These are phyloP conservation scores for Crotalus horridus DNA, from an alignment of 2,113 vertebrate species.

Conservation along the genomic window DNA sequence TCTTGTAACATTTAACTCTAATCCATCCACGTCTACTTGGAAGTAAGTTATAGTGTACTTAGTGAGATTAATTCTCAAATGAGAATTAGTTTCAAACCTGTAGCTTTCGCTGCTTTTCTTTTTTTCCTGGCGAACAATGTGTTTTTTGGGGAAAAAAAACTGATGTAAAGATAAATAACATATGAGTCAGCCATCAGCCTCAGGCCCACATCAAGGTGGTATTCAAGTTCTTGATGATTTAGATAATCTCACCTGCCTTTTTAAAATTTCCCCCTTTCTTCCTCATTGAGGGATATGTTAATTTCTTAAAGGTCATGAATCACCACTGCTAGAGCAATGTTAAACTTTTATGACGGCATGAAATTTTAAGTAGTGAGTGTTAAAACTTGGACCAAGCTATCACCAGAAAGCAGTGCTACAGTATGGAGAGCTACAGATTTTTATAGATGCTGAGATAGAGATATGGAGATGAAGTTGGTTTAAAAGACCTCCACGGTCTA, in stretches of 20 bases:
- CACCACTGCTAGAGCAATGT: constrained; percentile 26
- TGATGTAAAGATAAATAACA: neutral
- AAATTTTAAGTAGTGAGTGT: constrained; percentile 26
- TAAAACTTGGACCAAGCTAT: neutral
- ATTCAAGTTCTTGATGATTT: neutral
- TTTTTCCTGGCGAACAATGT: neutral
- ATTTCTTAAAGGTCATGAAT: constrained; percentile 32
- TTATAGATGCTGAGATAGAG: neutral
- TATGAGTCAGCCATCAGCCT: neutral
- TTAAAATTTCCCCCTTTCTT: neutral
- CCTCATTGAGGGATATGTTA: constrained; percentile 11
- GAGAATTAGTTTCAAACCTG: neutral
- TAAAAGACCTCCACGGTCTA: too few species aligned
- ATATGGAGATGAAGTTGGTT: neutral
- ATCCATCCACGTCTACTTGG: neutral
- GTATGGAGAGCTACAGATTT: neutral
- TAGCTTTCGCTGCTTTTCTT: neutral
- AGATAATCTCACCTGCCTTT: neutral
- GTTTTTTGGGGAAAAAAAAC: neutral
- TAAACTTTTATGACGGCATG: constrained; percentile 28
- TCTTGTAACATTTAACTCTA: neutral
- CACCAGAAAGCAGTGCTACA: neutral
- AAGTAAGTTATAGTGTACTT: neutral
- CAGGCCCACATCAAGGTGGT: neutral
- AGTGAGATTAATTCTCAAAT: neutral